Base-by-base conservation (phyloP, 2,888 invertebrate genomes). In the Apamea anceps region DNA sequence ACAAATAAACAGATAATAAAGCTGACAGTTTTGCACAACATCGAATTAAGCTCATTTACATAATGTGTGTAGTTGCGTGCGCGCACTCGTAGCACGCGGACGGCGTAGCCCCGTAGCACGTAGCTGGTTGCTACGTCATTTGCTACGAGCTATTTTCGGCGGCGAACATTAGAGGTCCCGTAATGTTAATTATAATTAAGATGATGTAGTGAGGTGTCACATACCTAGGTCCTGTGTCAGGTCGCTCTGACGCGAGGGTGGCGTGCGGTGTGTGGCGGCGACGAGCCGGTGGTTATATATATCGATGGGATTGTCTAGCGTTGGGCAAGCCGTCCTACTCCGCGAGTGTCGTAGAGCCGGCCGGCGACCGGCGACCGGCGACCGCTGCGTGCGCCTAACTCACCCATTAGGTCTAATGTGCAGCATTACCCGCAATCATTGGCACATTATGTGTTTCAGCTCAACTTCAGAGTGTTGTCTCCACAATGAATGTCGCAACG, bases 1-100 rank as follows among this genome's bases (percentile, higher is more conserved):
- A 83, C 72, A 60, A 83, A 87, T 62, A 79, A 54, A 85, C n/a
- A 66, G 25, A 80, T 37, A 73, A 42, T 37, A 71, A 71, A 65
- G 57, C 54, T 67, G 65, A 65, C 48, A 60, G 45, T 48, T 77
- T 80, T 80, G 75, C 77, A 48, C 54, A 83, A 82, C 45, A 25
- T n/a, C 45, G n/a, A 45, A 25, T 74, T 28, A 79, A 60, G 48
- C 28, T 73, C 21, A 84, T 87, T 84, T 81, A 71, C 79, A 75
- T 81, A 88, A 57, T 66, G 67, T 71, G 54, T 71, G 42, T 37
- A n/a, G 60, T 72, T 86, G 67, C 71, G 73, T 72, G 57, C 48
- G 42, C 73, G 45, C 37, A 42, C 45, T 10, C 85, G 77, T 75
- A 81, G 76, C 70, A 42, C 42, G 67, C 51, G 42, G 66, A 21